Base-by-base conservation (phyloP, 2,113 vertebrate species). In the Podarcis cretensis region DNA sequence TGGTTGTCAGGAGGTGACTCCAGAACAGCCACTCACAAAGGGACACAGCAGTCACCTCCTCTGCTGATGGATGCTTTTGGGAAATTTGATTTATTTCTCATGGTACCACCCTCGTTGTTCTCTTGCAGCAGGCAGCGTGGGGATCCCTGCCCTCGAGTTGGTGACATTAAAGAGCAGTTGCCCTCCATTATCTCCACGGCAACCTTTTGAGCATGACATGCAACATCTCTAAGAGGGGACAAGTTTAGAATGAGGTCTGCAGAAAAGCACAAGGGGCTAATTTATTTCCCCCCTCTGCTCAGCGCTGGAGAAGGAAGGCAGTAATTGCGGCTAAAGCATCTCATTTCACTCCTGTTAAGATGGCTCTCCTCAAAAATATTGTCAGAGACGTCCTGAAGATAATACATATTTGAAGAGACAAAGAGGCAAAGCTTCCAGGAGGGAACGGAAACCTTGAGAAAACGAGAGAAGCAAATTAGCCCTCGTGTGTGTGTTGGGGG, bases 261-360 rank as follows among this genome's bases (percentile, higher is more conserved):
- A 10, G 87, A 57, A 66, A 76, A 54, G 20, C 16, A 65, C n/a
- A 75, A 43, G 12, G 48, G n/a, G 30, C 16, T 65, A 81, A 75
- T 80, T 81, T 59, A 16, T 40, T 32, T 37, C 6, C 16, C 74
- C 78, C 4, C 77, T n/a, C 68, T 5, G 27, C 27, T 84, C 27
- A 71, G 21, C 1, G 4, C 48, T n/a, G 69, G 43, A 63, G 18
- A 74, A 25, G 16, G 30, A 35, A 87, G 78, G 20, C 48, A 2
- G 32, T 43, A 82, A 65, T 63, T 82, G 79, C 57, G 16, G 86
- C 54, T n/a, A 23, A 43, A 40, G 27, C 35, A 48, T 75, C 54
- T 87, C 32, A 63, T 73, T 87, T 74, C 69, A 75, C 69, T 63
- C 80, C 71, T 48, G 57, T 75, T 88, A 66, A 63, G 54, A 76